phyloP scores from a whole-genome alignment of 2,797 vertebrate genomes.

The Rhabdophis nuchalis region DNA sequence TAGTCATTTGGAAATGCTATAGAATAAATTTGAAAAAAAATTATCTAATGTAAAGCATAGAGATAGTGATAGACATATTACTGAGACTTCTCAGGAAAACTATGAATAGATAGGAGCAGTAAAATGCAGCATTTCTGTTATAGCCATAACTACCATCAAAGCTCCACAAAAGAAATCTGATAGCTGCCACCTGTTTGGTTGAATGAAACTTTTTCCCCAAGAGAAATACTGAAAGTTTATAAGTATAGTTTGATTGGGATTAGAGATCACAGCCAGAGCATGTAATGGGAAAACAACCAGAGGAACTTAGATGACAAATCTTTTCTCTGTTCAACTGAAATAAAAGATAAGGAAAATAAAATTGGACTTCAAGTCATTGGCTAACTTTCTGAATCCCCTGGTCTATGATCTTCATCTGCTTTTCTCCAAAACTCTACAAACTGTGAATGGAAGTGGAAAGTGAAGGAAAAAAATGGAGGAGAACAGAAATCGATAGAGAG shows the following conservation, averaged over 20 bases:
- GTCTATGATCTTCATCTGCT: constrained; percentile 19
- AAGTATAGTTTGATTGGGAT: constrained; percentile 8
- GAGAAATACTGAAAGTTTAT: constrained; percentile 24
- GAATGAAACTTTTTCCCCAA: constrained; percentile 18
- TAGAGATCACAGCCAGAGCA: neutral
- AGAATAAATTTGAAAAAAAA: constrained; percentile 22
- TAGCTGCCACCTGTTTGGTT: constrained; percentile 26
- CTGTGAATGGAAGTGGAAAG: neutral
- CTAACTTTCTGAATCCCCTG: neutral
- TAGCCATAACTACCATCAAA: constrained; percentile 37
- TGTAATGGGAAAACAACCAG: constrained; percentile 3
- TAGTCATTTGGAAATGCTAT: constrained; percentile 7
- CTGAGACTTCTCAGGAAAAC: constrained; percentile 36
- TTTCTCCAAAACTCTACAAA: neutral
- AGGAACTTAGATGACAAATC: constrained; percentile 7
- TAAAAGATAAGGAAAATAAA: neutral
- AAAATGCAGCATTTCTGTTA: constrained; percentile 41
- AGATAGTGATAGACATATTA: constrained; percentile 30
- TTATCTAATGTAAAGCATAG: constrained; percentile 23
- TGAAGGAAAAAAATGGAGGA: neutral
- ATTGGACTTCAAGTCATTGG: neutral
- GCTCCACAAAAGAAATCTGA: constrained; percentile 24
- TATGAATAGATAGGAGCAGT: constrained; percentile 30
- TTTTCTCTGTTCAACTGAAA: neutral
- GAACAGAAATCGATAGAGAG: neutral